phyloP scores from a whole-genome alignment of 35 echinoderm and acorn worm species.

The Apostichopus japonicus region DNA sequence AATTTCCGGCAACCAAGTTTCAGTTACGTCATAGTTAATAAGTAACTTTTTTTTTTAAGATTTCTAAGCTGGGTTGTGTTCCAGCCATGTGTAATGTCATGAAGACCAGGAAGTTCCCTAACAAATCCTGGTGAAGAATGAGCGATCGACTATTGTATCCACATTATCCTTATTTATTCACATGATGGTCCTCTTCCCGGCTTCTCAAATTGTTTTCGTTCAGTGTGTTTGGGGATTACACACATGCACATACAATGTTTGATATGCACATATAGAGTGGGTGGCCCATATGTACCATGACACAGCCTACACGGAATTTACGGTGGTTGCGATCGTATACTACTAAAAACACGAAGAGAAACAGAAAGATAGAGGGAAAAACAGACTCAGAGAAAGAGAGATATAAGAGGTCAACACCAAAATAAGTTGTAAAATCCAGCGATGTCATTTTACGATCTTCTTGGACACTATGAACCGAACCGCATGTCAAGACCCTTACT shows the following conservation, averaged over 20 bases:
- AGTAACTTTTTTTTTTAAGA: too few species aligned
- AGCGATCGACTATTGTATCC: too few species aligned
- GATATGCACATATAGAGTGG: neutral
- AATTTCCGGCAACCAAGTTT: too few species aligned
- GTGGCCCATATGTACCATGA: neutral
- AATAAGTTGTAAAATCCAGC: neutral
- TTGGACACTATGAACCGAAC: neutral
- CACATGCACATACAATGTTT: too few species aligned
- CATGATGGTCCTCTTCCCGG: too few species aligned
- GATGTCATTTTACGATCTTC: conserved; percentile 11
- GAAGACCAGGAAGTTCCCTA: neutral
- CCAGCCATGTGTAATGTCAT: too few species aligned
- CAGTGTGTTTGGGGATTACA: too few species aligned
- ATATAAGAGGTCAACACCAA: neutral
- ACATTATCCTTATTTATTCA: too few species aligned
- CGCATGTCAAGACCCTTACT: conserved; percentile 14
- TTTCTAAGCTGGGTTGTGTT: too few species aligned
- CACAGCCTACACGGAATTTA: neutral
- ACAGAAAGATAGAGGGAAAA: neutral
- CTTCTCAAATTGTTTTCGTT: too few species aligned
- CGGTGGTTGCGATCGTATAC: neutral
- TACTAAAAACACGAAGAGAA: conserved; percentile 3
- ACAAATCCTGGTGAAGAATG: neutral
- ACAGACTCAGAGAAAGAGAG: neutral
- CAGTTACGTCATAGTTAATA: too few species aligned